Conservation (phyloP, 2,797 vertebrate species). For the Stomatorhinus walkeri region DNA sequence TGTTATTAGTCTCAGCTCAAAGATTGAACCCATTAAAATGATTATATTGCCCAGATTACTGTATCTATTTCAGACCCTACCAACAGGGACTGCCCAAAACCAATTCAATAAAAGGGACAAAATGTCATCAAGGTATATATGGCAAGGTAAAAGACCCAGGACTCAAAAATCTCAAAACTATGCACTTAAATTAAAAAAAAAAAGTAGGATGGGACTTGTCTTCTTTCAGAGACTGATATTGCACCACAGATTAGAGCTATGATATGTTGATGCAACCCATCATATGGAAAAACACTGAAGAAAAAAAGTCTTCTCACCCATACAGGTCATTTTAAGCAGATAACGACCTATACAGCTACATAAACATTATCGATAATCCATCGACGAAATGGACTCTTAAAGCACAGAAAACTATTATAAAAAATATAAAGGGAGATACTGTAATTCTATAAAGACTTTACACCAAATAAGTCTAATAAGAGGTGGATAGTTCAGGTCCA, state of each 20-base stretch:
- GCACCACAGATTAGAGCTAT: neutral
- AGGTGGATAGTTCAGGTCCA: neutral
- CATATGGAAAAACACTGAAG: neutral
- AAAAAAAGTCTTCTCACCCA: neutral
- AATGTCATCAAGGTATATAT: neutral
- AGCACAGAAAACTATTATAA: neutral
- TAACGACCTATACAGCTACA: neutral
- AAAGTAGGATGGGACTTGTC: neutral
- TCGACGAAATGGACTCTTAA: neutral
- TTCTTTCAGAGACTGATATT: neutral
- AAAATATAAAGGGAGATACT: neutral
- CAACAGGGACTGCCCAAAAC: neutral
- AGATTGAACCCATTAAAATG: neutral
- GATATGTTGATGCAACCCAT: neutral
- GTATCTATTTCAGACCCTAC: neutral
- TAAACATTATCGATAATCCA: neutral
- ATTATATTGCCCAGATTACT: neutral
- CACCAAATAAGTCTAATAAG: neutral
- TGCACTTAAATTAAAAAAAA: neutral
- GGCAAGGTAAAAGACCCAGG: neutral
- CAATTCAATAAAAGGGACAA: neutral
- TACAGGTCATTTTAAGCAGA: neutral
- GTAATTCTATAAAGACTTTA: neutral
- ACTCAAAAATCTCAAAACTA: neutral
- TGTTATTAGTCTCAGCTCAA: neutral